Evolutionary conservation across 1,140 invertebrate genomes (phyloP).

Genomic region (Heliconius congener): DNA sequence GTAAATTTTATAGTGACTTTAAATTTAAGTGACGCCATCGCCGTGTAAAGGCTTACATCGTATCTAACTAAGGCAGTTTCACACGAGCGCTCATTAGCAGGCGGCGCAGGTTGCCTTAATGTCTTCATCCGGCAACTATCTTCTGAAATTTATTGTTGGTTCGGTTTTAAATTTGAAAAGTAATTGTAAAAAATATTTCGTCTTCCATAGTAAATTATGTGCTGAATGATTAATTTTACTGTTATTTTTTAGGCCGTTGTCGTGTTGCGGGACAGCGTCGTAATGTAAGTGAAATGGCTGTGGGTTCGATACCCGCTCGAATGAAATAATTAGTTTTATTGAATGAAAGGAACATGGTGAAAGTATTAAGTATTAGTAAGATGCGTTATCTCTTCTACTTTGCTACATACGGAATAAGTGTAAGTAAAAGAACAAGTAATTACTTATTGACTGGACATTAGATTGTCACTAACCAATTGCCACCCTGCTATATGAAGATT

Average conservation of each 20-base stretch:
- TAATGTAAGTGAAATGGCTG: background rate
- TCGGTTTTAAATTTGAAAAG: constrained; percentile 31
- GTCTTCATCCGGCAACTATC: constrained; percentile 37
- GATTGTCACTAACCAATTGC: too few relatives aligned
- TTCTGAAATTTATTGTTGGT: constrained; percentile 32
- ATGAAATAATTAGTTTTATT: background rate
- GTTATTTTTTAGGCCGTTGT: too few relatives aligned
- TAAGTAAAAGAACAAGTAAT: too few relatives aligned
- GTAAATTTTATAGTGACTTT: constrained; percentile 18
- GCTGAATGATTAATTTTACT: background rate
- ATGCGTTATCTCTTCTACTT: too few relatives aligned
- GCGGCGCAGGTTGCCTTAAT: constrained; percentile 38
- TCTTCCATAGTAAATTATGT: background rate
- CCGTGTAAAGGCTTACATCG: constrained; percentile 24
- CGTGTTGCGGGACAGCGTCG: background rate
- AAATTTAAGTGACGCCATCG: constrained; percentile 25
- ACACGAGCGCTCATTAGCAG: constrained; percentile 34
- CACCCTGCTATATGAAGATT: too few relatives aligned
- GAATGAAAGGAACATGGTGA: too few relatives aligned
- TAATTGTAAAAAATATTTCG: constrained; percentile 9
- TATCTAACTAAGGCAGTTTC: constrained; percentile 28
- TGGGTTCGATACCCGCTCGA: too few relatives aligned
- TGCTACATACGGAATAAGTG: too few relatives aligned
- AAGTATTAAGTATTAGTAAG: too few relatives aligned
- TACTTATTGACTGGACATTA: too few relatives aligned